Conservation (phyloP, 2,797 vertebrate species). For the Diceros bicornis region DNA sequence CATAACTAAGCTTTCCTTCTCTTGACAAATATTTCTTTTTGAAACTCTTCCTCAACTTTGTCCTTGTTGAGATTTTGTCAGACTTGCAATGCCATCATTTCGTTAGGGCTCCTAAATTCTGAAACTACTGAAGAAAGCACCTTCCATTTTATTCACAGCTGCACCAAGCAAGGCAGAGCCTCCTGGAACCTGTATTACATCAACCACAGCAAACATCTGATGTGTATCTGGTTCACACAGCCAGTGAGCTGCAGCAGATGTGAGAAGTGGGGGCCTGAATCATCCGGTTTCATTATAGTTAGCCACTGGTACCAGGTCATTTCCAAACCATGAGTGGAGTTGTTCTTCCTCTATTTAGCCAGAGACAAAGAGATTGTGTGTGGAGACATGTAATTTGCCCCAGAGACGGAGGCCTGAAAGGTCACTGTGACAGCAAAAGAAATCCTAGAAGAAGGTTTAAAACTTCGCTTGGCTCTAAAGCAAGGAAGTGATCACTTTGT, state of each 20-base stretch:
- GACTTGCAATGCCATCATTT: not conserved
- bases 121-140: not conserved
- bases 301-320: not conserved
- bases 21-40: not conserved
- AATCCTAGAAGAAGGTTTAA: constrained; percentile 18
- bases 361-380: constrained; percentile 10
- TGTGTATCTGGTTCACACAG: not conserved
- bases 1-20: not conserved
- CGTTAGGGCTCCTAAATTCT: not conserved
- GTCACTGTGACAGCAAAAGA: constrained; percentile 55
- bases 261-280: not conserved
- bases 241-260: not conserved
- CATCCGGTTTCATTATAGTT: not conserved
- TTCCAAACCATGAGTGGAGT: not conserved
- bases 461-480: constrained; percentile 10
- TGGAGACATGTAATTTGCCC: constrained; percentile 54
- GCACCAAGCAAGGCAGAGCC: not conserved
- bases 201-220: not conserved
- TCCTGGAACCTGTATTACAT: not conserved
- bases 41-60: not conserved
- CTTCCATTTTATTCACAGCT: not conserved
- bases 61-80: not conserved
- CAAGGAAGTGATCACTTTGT: not conserved
- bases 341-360: constrained; percentile 57
- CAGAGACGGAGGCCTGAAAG: not conserved